Conservation (phyloP, 2,888 invertebrate species). For the Tipula lateralis region DNA sequence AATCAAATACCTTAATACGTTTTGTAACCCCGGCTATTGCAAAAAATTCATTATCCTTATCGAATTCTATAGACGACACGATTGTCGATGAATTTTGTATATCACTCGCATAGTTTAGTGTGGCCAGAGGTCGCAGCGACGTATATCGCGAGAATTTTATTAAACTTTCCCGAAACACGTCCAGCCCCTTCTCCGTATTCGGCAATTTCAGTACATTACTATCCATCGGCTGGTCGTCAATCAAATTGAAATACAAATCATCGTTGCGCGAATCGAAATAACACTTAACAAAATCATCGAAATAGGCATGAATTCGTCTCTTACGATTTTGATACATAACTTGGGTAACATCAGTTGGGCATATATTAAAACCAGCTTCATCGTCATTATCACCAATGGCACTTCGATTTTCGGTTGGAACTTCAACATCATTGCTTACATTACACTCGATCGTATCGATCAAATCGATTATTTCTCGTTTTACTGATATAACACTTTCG, state of each 20-base stretch:
- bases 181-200: slow-evolving; percentile 52
- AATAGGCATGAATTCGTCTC: slow-evolving; percentile 75
- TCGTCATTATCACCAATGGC: slow-evolving; percentile 25
- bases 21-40: slow-evolving; percentile 95
- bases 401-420: not conserved
- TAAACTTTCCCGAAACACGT: slow-evolving; percentile 77
- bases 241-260: slow-evolving; percentile 57
- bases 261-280: slow-evolving; percentile 75
- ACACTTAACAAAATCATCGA: slow-evolving; percentile 83
- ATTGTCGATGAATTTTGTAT: slow-evolving; percentile 81
- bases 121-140: slow-evolving; percentile 73
- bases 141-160: slow-evolving; percentile 79
- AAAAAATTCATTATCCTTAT: slow-evolving; percentile 92
- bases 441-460: slow-evolving; percentile 55
- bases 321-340: slow-evolving; percentile 63
- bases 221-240: slow-evolving; percentile 38
- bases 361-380: slow-evolving; percentile 32
- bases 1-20: slow-evolving; percentile 90
- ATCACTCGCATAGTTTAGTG: slow-evolving; percentile 84
- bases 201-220: slow-evolving; percentile 37
- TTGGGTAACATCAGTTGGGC: slow-evolving; percentile 31
- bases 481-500: slow-evolving; percentile 53
- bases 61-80: slow-evolving; percentile 90
- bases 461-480: slow-evolving; percentile 54
- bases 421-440: slow-evolving; percentile 42